Conservation (phyloP, 2,888 invertebrate genomes). For the Escarpia spicata region DNA sequence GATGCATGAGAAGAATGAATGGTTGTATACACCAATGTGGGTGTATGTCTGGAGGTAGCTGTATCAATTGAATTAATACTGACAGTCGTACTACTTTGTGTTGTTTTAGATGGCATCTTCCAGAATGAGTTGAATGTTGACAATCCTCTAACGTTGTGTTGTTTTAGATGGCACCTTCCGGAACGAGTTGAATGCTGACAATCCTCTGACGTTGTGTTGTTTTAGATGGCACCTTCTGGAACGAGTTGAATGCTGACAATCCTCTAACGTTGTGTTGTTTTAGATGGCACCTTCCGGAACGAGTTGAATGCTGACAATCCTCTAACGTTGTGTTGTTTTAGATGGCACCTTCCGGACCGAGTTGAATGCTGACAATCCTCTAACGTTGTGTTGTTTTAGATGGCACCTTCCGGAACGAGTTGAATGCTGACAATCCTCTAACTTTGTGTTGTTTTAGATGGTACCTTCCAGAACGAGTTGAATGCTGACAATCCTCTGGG, state of each 20-base stretch:
- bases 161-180: constrained; percentile 59
- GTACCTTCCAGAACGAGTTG: constrained; percentile 64
- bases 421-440: constrained; percentile 67
- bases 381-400: constrained; percentile 28
- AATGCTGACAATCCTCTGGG: constrained; percentile 68
- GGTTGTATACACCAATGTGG: too few relatives aligned
- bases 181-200: constrained; percentile 67
- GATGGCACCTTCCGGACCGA: too few relatives aligned
- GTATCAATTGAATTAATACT: too few relatives aligned
- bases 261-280: too few relatives aligned
- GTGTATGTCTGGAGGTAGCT: too few relatives aligned
- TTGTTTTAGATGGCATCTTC: constrained; percentile 49
- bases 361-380: too few relatives aligned
- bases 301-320: too few relatives aligned
- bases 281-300: too few relatives aligned
- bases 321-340: too few relatives aligned
- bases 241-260: constrained; percentile 68
- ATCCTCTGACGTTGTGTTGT: constrained; percentile 59
- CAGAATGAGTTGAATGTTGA: constrained; percentile 66
- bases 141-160: constrained; percentile 63
- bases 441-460: constrained; percentile 46
- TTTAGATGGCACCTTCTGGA: constrained; percentile 59
- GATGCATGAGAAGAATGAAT: too few relatives aligned
- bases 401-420: constrained; percentile 62
- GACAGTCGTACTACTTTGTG: background rate